phyloP scores from a whole-genome alignment of 1,140 invertebrate genomes.

The Epicauta chinensis region DNA sequence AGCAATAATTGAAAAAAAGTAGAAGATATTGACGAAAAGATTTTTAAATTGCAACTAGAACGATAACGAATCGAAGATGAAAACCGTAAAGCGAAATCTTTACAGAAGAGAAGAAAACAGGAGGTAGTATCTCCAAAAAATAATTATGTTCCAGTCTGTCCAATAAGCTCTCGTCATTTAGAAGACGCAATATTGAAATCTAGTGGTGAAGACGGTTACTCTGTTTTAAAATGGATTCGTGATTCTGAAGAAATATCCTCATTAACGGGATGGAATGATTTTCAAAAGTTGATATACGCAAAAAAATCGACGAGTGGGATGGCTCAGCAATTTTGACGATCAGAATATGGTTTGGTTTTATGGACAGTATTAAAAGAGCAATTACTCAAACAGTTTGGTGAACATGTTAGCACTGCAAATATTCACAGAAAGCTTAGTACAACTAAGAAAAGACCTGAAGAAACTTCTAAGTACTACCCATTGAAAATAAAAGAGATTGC shows the following conservation, averaged over 20 bases:
- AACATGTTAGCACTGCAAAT: background rate
- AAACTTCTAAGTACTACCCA: background rate
- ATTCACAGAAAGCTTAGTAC: background rate
- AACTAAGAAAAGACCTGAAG: background rate
- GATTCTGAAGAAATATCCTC: background rate
- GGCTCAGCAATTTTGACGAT: background rate
- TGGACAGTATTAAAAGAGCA: background rate
- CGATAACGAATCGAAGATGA: too few relatives aligned
- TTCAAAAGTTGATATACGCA: background rate
- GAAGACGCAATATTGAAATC: background rate
- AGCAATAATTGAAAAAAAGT: too few relatives aligned
- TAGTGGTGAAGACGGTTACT: background rate
- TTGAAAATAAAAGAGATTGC: background rate
- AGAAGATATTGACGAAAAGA: too few relatives aligned
- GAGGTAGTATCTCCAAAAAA: too few relatives aligned
- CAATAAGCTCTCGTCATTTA: background rate
- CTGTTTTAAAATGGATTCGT: background rate
- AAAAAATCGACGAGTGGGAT: background rate
- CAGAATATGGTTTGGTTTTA: background rate
- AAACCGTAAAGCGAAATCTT: too few relatives aligned
- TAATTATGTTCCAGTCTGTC: too few relatives aligned
- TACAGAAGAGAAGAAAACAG: too few relatives aligned
- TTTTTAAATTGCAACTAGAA: too few relatives aligned
- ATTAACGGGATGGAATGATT: background rate
- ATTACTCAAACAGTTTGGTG: background rate